phyloP scores from a whole-genome alignment of 1,140 invertebrate species.

The Formica exsecta region DNA sequence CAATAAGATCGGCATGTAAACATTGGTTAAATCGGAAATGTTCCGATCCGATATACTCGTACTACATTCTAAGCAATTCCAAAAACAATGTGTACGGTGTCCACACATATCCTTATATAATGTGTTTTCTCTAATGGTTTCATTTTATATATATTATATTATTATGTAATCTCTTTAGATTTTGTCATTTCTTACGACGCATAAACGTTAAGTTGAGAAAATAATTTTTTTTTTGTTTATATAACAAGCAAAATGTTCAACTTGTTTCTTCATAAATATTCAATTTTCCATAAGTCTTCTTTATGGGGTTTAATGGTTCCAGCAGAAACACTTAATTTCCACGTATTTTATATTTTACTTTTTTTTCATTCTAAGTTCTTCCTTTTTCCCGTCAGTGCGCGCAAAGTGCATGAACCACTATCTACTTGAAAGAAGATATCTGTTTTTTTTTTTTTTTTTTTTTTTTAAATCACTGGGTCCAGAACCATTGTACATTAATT shows the following conservation, averaged over 20 bases:
- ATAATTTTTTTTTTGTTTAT: constrained; percentile 83
- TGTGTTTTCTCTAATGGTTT: constrained; percentile 71
- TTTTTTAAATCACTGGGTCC: constrained; percentile 63
- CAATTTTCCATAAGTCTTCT: constrained; percentile 73
- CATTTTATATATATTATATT: constrained; percentile 75
- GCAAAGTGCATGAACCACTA: constrained; percentile 57
- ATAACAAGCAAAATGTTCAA: constrained; percentile 79
- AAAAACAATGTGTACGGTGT: constrained; percentile 76
- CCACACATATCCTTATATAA: constrained; percentile 72
- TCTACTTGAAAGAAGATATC: constrained; percentile 62
- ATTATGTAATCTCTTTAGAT: constrained; percentile 77
- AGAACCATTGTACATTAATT: constrained; percentile 71
- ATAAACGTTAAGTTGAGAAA: constrained; percentile 86
- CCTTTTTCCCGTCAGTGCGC: constrained; percentile 21
- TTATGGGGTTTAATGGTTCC: constrained; percentile 71
- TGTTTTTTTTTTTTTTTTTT: neutral
- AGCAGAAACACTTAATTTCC: constrained; percentile 71
- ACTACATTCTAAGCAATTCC: constrained; percentile 81
- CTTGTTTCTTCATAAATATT: constrained; percentile 76
- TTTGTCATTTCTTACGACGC: constrained; percentile 78
- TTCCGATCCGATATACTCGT: constrained; percentile 59
- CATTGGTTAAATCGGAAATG: constrained; percentile 57
- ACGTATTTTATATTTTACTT: constrained; percentile 60
- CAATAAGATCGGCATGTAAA: constrained; percentile 61
- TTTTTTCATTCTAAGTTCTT: constrained; percentile 48